Evolutionary conservation across 2,113 vertebrate species (phyloP), one percentile per base, ranked within the genome.

Genomic region (Acanthisitta chloris): DNA sequence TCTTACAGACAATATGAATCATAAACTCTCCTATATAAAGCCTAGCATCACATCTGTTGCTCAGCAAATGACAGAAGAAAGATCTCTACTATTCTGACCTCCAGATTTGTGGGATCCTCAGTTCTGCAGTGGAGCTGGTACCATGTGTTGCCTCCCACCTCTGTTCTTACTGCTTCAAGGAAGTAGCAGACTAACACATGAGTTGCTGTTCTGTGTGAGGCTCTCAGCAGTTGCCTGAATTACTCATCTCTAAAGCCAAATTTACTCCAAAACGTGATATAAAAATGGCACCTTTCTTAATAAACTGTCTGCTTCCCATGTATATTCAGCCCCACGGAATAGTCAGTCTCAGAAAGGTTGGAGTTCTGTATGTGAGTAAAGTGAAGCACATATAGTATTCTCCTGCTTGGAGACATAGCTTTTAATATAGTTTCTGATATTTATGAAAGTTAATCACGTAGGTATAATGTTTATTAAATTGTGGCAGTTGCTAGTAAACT

Each of bases 131-230:
- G 88, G 89, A 96, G 77, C 58, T 92, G 58, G 51, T 83, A 83
- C 88, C 93, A 92, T 96, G 92, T 96, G 96, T 95, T 92, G 48
- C 94, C 94, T 97, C 96, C 96, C 88, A 96, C 96, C 96, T 92
- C 92, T 96, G 96, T 96, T 96, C 92, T 86, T 74, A 78, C 38
- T 93, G 88, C 96, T 71, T 86, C 65, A 86, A 81, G 90, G 96
- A 96, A 95, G 92, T 95, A 93, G 85, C 93, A 96, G 96, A 83
- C 96, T 96, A 96, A 95, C 96, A 96, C 92, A 95, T 76, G 79
- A 96, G 96, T 67, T 90, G 40, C 85, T 71, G 81, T 88, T 90
- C 94, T 86, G 46, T 90, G 90, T 78, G 80, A 88, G 82, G 79
- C 48, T 92, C 94, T 95, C 96, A 84, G 90, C 93, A 92, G 92